Conservation (phyloP, 2,888 invertebrate genomes). For the Venustoraphidia nigricollis region DNA sequence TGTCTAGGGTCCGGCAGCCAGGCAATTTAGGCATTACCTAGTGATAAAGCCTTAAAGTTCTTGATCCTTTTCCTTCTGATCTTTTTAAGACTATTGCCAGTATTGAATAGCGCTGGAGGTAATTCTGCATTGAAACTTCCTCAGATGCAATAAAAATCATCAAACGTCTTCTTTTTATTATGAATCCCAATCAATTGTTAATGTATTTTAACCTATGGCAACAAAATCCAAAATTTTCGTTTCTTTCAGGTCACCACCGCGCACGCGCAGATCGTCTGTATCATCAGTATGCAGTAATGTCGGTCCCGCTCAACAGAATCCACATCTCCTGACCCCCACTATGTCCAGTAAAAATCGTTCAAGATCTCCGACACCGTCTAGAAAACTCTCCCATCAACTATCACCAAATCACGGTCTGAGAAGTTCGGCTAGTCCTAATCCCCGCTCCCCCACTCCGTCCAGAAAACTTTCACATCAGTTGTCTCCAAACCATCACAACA, state of each 20-base stretch:
- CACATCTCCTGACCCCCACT: slow-evolving; percentile 14
- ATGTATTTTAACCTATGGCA: too few species aligned
- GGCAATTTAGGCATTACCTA: too few species aligned
- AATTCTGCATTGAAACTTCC: too few species aligned
- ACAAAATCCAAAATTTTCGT: too few species aligned
- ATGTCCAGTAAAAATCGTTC: slow-evolving; percentile 15
- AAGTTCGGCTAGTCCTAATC: slow-evolving; percentile 14
- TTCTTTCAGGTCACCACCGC: slow-evolving; percentile 29
- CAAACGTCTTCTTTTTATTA: too few species aligned
- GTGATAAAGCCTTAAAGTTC: too few species aligned
- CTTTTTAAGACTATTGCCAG: too few species aligned
- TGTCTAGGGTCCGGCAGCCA: too few species aligned
- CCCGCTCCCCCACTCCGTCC: slow-evolving; percentile 25
- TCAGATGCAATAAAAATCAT: too few species aligned
- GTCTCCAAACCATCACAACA: slow-evolving; percentile 17
- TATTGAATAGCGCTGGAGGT: too few species aligned
- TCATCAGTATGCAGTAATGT: slow-evolving; percentile 30
- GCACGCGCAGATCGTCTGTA: slow-evolving; percentile 31
- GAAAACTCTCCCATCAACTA: slow-evolving; percentile 24
- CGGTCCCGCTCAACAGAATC: slow-evolving; percentile 18
- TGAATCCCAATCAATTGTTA: too few species aligned
- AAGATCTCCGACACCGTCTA: slow-evolving; percentile 28
- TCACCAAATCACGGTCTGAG: slow-evolving; percentile 16
- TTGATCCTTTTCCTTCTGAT: too few species aligned
- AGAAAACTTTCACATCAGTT: slow-evolving; percentile 25